phyloP scores from a whole-genome alignment of 2,797 vertebrate species.

The Megalops cyprinoides region DNA sequence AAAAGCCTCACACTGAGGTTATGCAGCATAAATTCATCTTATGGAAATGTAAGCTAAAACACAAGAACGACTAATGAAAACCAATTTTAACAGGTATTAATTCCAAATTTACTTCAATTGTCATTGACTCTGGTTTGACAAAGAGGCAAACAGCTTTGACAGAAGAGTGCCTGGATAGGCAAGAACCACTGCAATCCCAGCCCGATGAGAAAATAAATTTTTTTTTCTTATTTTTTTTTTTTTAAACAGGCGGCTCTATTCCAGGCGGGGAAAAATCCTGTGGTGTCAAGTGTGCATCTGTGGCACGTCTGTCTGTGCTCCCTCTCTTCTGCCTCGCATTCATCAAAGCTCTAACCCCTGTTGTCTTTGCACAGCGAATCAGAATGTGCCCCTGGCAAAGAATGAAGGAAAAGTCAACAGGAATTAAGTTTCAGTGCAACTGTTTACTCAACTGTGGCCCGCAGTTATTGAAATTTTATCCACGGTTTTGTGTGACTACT shows the following conservation, averaged over 20 bases:
- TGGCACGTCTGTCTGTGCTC: conserved; percentile 72
- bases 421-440: conserved; percentile 99
- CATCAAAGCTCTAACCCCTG: conserved; percentile 92
- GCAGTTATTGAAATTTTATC: conserved; percentile 99
- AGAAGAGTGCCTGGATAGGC: conserved; percentile 5
- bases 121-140: conserved; percentile 12
- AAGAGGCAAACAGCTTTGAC: conserved; percentile 16
- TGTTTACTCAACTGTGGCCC: conserved; percentile 99
- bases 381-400: conserved; percentile 94
- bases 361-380: conserved; percentile 93
- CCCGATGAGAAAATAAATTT: conserved; percentile 21
- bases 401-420: conserved; percentile 99
- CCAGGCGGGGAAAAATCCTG: conserved; percentile 47
- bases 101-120: conserved; percentile 2
- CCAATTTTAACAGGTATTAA: conserved; percentile 5
- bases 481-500: conserved; percentile 98
- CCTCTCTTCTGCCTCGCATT: conserved; percentile 82
- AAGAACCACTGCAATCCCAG: not conserved
- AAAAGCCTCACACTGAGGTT: conserved; percentile 34
- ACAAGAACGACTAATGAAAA: not conserved
- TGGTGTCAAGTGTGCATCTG: conserved; percentile 73
- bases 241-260: conserved; percentile 43
- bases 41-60: not conserved
- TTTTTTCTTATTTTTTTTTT: conserved; percentile 21
- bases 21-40: conserved; percentile 50